Evolutionary conservation across 53 echinoderm and acorn worm species (phyloP), one percentile per base, ranked within the genome.

Genomic region (Crossaster papposus): DNA sequence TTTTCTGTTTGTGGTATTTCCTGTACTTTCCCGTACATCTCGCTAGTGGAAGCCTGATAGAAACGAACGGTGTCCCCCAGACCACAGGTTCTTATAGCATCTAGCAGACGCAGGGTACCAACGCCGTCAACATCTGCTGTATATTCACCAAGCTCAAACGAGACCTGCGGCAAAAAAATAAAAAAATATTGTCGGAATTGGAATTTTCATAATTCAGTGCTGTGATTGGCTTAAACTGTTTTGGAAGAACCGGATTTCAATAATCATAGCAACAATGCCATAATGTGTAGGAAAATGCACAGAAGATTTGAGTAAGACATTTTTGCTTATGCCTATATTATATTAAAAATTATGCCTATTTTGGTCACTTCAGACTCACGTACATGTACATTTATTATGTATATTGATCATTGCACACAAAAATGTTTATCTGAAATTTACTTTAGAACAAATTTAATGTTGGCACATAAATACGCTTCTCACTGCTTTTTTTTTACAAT

Each of bases 31-130:
- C 98, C 98, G 70, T 78, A 98, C 98, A 98, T 98, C 86, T 98
- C 98, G 78, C 98, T 98, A 52, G 95, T 98, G 72, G 98, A 98
- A 0, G 98, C 98, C 79, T 98, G 98, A 88, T 98, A 98, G 92
- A 98, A 98, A 54, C 94, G 91, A 28, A 96, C 96, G 2, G 80
- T 81, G 36, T 96, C 89, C 5, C 92, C 89, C 18, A 98, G 91
- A 20, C 93, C 92, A 77, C 98, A 98, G 4, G 98, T 98, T 33
- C 98, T 90, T 65, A 98, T 96, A 14, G 98, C 98, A 54, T 98
- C 98, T 37, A 98, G 83, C 35, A 98, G 81, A 9, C 98, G 92
- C 24, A 98, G 63, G 14, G 98, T 98, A 30, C 98, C 98, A 0
- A 98, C 92, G 1, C 98, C 98, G 89, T 98, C 98, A 8, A 98